Evolutionary conservation across 2,113 vertebrate species (phyloP).

Genomic region (Nannobrachium achirus): DNA sequence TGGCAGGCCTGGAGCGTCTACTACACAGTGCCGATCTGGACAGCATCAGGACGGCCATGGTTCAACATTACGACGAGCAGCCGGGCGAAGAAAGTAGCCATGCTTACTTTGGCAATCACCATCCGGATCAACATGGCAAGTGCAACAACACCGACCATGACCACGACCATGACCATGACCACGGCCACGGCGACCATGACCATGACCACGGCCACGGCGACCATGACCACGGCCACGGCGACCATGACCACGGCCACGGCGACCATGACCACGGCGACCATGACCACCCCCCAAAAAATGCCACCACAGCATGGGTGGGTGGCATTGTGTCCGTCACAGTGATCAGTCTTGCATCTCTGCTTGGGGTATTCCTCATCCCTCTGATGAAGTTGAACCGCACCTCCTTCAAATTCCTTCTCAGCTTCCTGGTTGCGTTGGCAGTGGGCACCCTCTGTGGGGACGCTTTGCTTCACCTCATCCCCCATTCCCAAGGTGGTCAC

Average conservation of each 20-base stretch:
- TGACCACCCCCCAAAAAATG: conserved; percentile 27
- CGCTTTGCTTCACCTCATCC: background rate
- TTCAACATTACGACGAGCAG: conserved; percentile 68
- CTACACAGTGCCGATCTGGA: conserved; percentile 87
- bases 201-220: too few species aligned
- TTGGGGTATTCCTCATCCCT: too few species aligned
- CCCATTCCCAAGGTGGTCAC: background rate
- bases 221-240: too few species aligned
- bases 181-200: too few species aligned
- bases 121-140: conserved; percentile 25
- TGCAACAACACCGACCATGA: background rate
- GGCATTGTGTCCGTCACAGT: background rate
- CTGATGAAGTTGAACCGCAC: too few species aligned
- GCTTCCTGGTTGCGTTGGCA: conserved; percentile 12
- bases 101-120: conserved; percentile 60
- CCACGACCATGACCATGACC: too few species aligned
- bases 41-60: conserved; percentile 79
- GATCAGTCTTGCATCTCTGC: background rate
- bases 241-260: too few species aligned
- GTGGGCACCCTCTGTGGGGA: conserved; percentile 43
- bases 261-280: too few species aligned
- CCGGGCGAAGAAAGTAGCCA: conserved; percentile 40
- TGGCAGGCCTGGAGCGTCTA: conserved; percentile 87
- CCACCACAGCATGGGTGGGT: background rate
- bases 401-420: too few species aligned